Conservation (phyloP, 2,797 vertebrate genomes). For the Pipistrellus pipistrellus region DNA sequence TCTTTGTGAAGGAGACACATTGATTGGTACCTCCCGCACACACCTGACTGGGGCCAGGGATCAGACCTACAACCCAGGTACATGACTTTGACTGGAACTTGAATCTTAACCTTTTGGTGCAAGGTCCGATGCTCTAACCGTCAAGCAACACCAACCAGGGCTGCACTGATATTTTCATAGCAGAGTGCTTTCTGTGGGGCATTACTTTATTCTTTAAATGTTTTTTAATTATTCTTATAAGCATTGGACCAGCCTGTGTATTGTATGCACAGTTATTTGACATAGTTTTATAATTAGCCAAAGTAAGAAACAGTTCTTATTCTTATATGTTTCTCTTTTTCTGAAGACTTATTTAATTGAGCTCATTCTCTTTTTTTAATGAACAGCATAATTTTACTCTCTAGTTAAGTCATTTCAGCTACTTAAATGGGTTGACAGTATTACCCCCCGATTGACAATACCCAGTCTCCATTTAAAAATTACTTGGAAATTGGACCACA, state of each 20-base stretch:
- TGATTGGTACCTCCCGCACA: neutral
- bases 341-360: constrained; percentile 47
- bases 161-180: constrained; percentile 34
- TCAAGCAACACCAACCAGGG: neutral
- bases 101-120: neutral
- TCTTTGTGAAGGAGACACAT: neutral
- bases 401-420: constrained; percentile 27
- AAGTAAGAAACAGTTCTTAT: constrained; percentile 41
- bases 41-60: neutral
- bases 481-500: constrained; percentile 37
- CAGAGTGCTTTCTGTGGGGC: neutral
- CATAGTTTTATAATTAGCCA: constrained; percentile 47
- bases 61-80: neutral
- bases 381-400: constrained; percentile 60
- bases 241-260: neutral
- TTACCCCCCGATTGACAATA: constrained; percentile 26
- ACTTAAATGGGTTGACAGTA: constrained; percentile 12
- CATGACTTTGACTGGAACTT: neutral
- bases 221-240: constrained; percentile 41
- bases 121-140: neutral
- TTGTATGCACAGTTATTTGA: constrained; percentile 3
- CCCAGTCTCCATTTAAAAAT: constrained; percentile 25
- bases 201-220: constrained; percentile 40
- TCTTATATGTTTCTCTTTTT: constrained; percentile 25
- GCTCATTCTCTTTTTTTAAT: constrained; percentile 35